Conservation (phyloP, 1,140 invertebrate species). For the Chironomus striatipennis region DNA sequence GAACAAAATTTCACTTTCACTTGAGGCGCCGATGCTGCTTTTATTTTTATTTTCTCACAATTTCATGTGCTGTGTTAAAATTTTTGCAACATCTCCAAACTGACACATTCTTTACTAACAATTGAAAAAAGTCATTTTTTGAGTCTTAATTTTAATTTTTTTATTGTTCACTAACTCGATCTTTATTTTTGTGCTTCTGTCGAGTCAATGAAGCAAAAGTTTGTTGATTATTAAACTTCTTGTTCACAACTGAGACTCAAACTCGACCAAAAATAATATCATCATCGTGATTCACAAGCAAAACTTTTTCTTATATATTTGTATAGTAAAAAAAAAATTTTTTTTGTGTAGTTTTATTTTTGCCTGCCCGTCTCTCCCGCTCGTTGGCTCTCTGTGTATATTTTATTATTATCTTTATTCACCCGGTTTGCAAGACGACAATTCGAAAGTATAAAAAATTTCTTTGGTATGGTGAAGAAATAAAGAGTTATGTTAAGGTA, state of each 20-base stretch:
- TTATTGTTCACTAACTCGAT: neutral
- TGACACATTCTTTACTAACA: neutral
- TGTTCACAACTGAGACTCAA: slow-evolving; percentile 12
- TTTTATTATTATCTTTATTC: neutral
- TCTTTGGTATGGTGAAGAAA: slow-evolving; percentile 5
- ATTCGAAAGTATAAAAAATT: slow-evolving; percentile 22
- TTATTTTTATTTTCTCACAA: too few species aligned
- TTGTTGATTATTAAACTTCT: neutral
- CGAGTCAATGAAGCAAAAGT: too few species aligned
- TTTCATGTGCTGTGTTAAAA: neutral
- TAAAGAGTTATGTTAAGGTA: neutral
- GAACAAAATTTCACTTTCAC: slow-evolving; percentile 22
- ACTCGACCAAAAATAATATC: neutral
- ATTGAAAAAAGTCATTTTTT: neutral
- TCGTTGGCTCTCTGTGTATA: neutral
- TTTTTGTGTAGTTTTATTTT: slow-evolving; percentile 4
- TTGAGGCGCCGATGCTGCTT: neutral
- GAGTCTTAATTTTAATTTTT: neutral
- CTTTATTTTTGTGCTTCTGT: too few species aligned
- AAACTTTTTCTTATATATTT: slow-evolving; percentile 15
- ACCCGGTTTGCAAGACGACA: slow-evolving; percentile 18
- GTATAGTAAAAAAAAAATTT: neutral
- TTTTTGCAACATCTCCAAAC: neutral
- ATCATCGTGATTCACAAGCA: slow-evolving; percentile 7
- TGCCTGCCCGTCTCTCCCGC: neutral